Conservation (phyloP, 2,113 vertebrate species). For the Mobula birostris region DNA sequence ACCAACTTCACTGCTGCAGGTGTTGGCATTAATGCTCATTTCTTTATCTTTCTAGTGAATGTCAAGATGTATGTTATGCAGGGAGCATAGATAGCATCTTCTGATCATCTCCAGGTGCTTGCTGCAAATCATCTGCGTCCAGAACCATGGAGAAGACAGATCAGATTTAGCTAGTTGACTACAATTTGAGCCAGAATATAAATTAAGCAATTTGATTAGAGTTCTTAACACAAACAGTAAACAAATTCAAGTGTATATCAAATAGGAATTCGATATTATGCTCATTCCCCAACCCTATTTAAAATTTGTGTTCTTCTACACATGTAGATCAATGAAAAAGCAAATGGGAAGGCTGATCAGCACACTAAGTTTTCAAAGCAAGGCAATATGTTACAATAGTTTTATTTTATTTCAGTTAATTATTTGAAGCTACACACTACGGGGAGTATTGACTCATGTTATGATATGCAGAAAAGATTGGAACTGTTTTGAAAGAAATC, state of each 20-base stretch:
- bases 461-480: conserved; percentile 35
- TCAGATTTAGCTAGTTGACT: too few relatives aligned
- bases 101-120: too few relatives aligned
- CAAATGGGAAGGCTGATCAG: not conserved
- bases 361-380: not conserved
- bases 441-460: not conserved
- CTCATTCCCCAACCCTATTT: not conserved
- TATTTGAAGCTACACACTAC: too few relatives aligned
- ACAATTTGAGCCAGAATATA: too few relatives aligned
- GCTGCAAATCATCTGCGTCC: too few relatives aligned
- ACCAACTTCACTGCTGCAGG: too few relatives aligned
- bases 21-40: too few relatives aligned
- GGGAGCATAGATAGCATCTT: too few relatives aligned
- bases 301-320: not conserved
- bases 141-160: too few relatives aligned
- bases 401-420: too few relatives aligned
- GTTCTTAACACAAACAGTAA: not conserved
- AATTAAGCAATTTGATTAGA: not conserved
- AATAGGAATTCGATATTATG: not conserved
- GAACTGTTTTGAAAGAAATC: conserved; percentile 48
- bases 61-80: too few relatives aligned
- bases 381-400: not conserved
- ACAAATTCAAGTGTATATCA: not conserved
- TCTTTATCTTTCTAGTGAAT: too few relatives aligned
- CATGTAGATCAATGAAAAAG: not conserved